Base-by-base conservation (phyloP, 2,888 invertebrate genomes). In the Odontothrips loti region DNA sequence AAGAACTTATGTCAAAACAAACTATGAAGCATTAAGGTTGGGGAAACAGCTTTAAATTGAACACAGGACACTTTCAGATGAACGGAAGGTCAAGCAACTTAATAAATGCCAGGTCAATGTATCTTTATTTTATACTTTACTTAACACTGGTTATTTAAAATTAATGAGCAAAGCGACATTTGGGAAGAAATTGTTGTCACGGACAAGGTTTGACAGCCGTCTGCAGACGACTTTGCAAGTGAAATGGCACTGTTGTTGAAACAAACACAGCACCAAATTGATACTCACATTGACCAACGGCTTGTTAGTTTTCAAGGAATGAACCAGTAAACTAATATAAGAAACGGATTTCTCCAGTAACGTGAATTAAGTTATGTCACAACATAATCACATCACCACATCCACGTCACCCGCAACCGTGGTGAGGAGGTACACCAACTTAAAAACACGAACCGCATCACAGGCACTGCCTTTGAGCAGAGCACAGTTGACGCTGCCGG, bases 301-400 rank as follows among this genome's bases (percentile, higher is more conserved):
- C 58, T 17, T 0, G 17, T 17, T 1, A 75, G 12, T 27, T 27
- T 27, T 27, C 1, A 27, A 27, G 68, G 58, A 58, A n/a, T n/a
- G 58, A 15, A 17, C 58, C 58, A 43, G 34, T 58, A 15, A 10
- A 58, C 6, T 58, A 58, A 58, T 15, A 58, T 8, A 17, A 27
- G 27, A 27, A 75, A 75, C 10, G 27, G 27, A 27, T 12, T 75
- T 27, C 68, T 23, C 68, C 23, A 27, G 68, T 9, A 75, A 75
- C 68, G 68, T 27, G 27, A 75, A 75, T 12, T 75, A 27, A 75
- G 58, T 58, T 20, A n/a, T 75, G 68, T 75, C 68, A 75, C 68
- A 75, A 75, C 68, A 75, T 75, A 75, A 23, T 75, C 68, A 75
- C 27, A 75, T 75, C 68, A 75, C 68, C 68, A 75, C 23, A 75